Evolutionary conservation across 1,140 invertebrate species (phyloP).

Genomic region (Tetragonula clypearis): DNA sequence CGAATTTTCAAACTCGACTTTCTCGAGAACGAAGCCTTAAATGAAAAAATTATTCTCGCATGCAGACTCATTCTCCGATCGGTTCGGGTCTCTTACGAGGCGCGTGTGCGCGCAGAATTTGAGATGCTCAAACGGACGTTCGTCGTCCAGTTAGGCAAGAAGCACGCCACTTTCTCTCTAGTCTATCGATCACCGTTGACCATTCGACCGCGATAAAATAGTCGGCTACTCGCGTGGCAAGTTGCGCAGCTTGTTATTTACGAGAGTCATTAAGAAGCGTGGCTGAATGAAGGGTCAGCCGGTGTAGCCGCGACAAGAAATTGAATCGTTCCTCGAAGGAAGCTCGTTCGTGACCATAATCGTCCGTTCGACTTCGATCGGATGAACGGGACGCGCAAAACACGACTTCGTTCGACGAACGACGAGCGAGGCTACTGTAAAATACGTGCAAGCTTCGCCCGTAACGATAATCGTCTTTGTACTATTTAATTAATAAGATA

Average conservation of each 20-base stretch:
- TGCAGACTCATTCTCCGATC: too few species aligned
- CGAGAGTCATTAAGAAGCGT: constrained; percentile 43
- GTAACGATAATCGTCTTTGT: too few species aligned
- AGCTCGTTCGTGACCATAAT: constrained; percentile 13
- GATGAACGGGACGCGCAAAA: not conserved
- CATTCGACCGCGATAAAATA: constrained; percentile 14
- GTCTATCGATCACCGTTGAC: constrained; percentile 14
- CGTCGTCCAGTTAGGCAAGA: not conserved
- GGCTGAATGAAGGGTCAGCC: constrained; percentile 36
- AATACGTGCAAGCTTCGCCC: not conserved
- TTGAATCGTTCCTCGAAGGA: constrained; percentile 37
- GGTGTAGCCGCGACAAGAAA: constrained; percentile 17
- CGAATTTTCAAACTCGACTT: too few species aligned
- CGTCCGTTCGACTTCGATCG: not conserved
- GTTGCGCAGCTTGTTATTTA: constrained; percentile 49
- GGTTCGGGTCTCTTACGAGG: too few species aligned
- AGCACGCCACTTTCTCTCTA: constrained; percentile 1
- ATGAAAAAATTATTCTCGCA: too few species aligned
- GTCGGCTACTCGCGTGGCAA: constrained; percentile 40
- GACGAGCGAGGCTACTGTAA: not conserved
- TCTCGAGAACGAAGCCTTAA: too few species aligned
- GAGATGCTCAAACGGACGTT: not conserved
- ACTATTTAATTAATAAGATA: too few species aligned
- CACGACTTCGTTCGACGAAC: not conserved
- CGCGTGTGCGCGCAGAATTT: not conserved